Percentiles rank a stretch among this genome's conserved stretches.
Conservation (phyloP, 1,140 invertebrate species). For the Pararge aegeria region DNA sequence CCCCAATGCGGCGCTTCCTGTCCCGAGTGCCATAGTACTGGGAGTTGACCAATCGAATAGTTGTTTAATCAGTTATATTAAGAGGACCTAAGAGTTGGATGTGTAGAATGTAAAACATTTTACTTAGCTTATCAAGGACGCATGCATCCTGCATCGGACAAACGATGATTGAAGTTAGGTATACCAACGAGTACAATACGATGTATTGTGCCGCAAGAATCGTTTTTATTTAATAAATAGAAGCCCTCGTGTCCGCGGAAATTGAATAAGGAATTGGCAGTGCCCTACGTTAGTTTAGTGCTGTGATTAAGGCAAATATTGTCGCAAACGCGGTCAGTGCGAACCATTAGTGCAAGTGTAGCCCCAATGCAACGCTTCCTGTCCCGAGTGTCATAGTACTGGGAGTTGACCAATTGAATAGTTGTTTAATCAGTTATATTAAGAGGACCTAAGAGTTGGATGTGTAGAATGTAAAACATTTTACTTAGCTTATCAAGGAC, state of each 20-base stretch:
- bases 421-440: background rate
- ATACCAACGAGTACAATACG: too few species aligned
- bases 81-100: background rate
- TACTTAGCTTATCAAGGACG: too few species aligned
- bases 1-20: constrained; percentile 1
- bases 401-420: background rate
- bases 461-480: too few species aligned
- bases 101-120: too few species aligned
- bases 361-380: background rate
- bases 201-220: too few species aligned
- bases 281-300: background rate
- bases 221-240: too few species aligned
- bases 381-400: background rate
- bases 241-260: too few species aligned
- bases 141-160: too few species aligned
- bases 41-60: background rate
- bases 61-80: background rate
- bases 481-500: too few species aligned
- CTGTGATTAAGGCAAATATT: constrained; percentile 13
- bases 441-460: background rate
- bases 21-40: background rate
- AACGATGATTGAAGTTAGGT: too few species aligned
- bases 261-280: too few species aligned
- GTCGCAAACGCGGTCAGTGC: constrained; percentile 12
- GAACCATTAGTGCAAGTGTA: constrained; percentile 8